Evolutionary conservation across 2,888 invertebrate species (phyloP), one percentile per base, ranked within the genome.

Genomic region (Coelinius sp.): DNA sequence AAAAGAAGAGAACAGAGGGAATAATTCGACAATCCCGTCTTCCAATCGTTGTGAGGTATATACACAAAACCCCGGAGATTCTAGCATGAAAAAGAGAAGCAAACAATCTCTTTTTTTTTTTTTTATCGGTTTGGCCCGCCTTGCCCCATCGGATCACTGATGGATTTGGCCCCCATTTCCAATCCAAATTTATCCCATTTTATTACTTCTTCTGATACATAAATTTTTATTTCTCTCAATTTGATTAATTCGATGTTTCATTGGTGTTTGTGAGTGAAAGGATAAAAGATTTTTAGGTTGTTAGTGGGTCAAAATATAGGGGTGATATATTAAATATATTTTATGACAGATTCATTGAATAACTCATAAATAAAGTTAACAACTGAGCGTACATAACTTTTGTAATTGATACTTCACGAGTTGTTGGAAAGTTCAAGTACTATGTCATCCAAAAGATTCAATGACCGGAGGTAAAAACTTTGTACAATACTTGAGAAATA

Each of bases 201-300:
- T 84, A 84, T 84, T 84, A 78, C 84, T 68, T 79, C 73, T 83
- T 82, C 82, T 82, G 83, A 84, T 84, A 84, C 84, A 84, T 84
- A 83, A 83, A 84, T 84, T 84, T 84, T 83, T 82, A 84, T 84
- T 84, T 81, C 81, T 82, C 83, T 84, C 84, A 80, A 84, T 84
- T 84, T 84, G 81, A 59, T 59, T 59, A 59, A 59, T 59, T 59
- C 31, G 14, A 63, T 20, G 7, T 1, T 20, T 24, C 24, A 20
- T n/a, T 22, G 53, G n/a, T n/a, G n/a, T n/a, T n/a, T n/a, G n/a
- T n/a, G n/a, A n/a, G n/a, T n/a, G n/a, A n/a, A n/a, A n/a, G n/a
- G n/a, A n/a, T n/a, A n/a, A n/a, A n/a, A n/a, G n/a, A n/a, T n/a
- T n/a, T n/a, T n/a, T n/a, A n/a, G n/a, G n/a, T n/a, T n/a, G n/a